Evolutionary conservation across 2,113 vertebrate species (phyloP).

Genomic region (Copsychus sechellarum): DNA sequence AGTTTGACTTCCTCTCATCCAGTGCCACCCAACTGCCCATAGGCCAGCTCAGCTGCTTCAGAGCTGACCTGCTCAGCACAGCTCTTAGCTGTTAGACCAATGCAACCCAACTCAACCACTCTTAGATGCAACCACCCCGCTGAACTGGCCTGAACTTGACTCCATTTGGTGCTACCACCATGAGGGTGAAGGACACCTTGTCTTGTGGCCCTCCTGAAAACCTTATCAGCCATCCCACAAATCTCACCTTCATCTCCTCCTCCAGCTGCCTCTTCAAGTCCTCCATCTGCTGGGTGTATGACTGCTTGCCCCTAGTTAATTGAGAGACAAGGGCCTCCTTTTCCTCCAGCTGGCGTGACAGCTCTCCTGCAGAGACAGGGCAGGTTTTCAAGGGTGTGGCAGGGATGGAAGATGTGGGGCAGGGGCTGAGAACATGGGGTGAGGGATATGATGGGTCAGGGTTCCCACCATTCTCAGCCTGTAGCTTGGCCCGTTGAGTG

Average conservation of each 20-base stretch:
- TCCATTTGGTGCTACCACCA: background rate
- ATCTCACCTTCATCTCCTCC: slow-evolving; percentile 74
- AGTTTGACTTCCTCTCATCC: background rate
- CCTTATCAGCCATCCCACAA: background rate
- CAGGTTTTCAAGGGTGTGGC: background rate
- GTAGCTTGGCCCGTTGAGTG: slow-evolving; percentile 85
- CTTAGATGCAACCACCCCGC: too few species aligned
- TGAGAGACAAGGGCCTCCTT: slow-evolving; percentile 88
- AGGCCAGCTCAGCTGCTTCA: background rate
- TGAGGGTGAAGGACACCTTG: background rate
- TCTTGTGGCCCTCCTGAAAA: background rate
- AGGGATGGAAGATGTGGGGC: background rate
- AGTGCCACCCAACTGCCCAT: rapidly evolving
- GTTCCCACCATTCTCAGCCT: slow-evolving; percentile 83
- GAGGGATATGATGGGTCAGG: background rate
- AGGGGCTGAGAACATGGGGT: background rate
- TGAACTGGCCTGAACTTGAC: background rate
- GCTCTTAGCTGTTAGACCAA: background rate
- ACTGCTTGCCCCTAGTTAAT: slow-evolving; percentile 85
- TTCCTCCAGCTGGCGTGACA: slow-evolving; percentile 87
- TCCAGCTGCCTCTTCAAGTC: slow-evolving; percentile 90
- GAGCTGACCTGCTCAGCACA: background rate
- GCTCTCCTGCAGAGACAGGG: slow-evolving; percentile 72
- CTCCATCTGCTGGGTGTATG: slow-evolving; percentile 88
- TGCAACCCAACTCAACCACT: background rate